Evolutionary conservation across 2,888 invertebrate genomes (phyloP).

Genomic region (Julus scanicus): DNA sequence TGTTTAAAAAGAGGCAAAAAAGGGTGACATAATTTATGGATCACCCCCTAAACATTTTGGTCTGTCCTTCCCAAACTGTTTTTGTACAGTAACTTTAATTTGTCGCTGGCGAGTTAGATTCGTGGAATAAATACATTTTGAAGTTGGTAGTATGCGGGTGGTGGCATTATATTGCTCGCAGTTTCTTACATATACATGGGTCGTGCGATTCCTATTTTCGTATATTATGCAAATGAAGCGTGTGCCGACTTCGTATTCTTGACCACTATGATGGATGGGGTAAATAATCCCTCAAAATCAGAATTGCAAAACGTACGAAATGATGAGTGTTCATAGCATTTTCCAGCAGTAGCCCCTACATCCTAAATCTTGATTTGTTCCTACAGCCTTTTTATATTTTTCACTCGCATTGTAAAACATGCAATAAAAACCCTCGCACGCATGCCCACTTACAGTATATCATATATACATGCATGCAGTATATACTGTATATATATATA

Average conservation of each 20-base stretch:
- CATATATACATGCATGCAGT: neutral
- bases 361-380: slow-evolving; percentile 22
- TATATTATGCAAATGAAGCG: neutral
- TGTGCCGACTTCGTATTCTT: neutral
- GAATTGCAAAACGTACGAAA: slow-evolving; percentile 28
- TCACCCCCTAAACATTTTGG: too few relatives aligned
- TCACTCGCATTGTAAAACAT: slow-evolving; percentile 38
- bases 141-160: neutral
- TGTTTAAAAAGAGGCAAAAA: too few relatives aligned
- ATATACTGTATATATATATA: neutral
- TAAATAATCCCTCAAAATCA: slow-evolving; percentile 42
- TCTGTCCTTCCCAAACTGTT: too few relatives aligned
- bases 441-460: neutral
- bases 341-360: neutral
- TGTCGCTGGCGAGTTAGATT: neutral
- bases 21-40: too few relatives aligned
- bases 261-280: slow-evolving; percentile 41
- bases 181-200: neutral
- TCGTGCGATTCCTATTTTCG: neutral
- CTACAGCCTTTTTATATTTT: slow-evolving; percentile 2
- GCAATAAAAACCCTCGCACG: slow-evolving; percentile 33
- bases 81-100: too few relatives aligned
- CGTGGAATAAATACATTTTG: neutral
- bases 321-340: slow-evolving; percentile 15
- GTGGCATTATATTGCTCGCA: neutral